A percentile compares a stretch with the other conserved stretches of the same genome.
Conservation (phyloP, 2,888 invertebrate genomes). For the Leptopterna dolabrata region DNA sequence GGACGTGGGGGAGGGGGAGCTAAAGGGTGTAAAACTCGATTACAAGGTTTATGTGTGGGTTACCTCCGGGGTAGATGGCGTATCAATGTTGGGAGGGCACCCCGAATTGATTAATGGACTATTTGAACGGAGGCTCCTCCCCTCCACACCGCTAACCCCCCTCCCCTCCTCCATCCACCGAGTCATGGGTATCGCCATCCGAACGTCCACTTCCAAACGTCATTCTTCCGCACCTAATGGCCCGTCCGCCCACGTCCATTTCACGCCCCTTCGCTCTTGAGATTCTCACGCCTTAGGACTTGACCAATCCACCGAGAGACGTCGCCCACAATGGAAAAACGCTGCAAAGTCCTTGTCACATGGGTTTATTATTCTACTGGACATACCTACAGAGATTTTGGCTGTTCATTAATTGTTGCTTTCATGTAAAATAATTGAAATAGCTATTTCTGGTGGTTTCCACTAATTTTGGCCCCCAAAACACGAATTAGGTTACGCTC, state of each 20-base stretch:
- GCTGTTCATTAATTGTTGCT: no score
- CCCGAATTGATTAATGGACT: conserved; percentile 27
- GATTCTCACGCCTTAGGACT: conserved; percentile 22
- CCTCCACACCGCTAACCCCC: background rate
- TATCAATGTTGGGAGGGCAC: conserved; percentile 16
- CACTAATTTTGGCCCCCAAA: no score
- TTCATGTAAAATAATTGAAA: no score
- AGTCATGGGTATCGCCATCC: background rate
- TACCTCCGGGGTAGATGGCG: conserved; percentile 19
- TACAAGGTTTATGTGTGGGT: conserved; percentile 16
- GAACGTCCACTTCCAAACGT: background rate
- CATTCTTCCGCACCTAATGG: conserved; percentile 18
- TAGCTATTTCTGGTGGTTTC: no score
- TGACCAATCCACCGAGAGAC: background rate
- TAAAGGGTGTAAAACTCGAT: conserved; percentile 27
- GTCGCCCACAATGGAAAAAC: background rate
- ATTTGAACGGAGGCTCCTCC: conserved; percentile 21
- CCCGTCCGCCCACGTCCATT: conserved; percentile 24
- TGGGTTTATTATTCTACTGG: no score
- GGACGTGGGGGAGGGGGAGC: background rate
- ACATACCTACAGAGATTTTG: no score
- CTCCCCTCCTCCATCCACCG: background rate
- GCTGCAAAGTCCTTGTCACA: no score
- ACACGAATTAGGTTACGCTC: no score
- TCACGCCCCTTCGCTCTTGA: conserved; percentile 11